Conservation (phyloP, 2,888 invertebrate genomes). For the Apamea anceps region DNA sequence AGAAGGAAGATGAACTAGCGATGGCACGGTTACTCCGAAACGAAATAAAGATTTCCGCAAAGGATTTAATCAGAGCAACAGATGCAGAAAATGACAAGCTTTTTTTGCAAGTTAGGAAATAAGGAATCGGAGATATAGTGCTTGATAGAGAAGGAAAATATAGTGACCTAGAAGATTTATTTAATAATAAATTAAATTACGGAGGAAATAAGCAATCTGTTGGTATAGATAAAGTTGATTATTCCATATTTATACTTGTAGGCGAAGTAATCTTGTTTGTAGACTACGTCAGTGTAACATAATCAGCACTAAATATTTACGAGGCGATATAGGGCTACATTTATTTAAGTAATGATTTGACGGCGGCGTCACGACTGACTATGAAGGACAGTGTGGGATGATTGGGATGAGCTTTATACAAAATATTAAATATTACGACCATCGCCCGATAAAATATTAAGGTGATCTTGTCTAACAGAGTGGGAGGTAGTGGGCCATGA, state of each 20-base stretch:
- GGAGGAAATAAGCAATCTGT: neutral
- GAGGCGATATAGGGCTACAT: slow-evolving; percentile 12
- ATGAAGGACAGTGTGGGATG: neutral
- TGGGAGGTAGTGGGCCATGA: neutral
- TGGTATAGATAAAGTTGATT: slow-evolving; percentile 18
- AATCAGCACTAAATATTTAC: slow-evolving; percentile 43
- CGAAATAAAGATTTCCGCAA: slow-evolving; percentile 48
- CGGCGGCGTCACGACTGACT: neutral
- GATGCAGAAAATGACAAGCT: slow-evolving; percentile 40
- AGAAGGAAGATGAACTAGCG: slow-evolving; percentile 20
- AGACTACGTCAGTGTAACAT: neutral
- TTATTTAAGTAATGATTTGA: slow-evolving; percentile 16
- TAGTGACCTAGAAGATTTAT: neutral
- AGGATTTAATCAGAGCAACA: slow-evolving; percentile 61
- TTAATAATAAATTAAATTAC: neutral
- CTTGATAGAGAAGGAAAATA: neutral
- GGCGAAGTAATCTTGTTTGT: neutral
- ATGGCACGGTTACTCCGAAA: slow-evolving; percentile 29
- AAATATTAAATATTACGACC: slow-evolving; percentile 14
- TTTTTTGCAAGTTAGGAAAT: slow-evolving; percentile 27
- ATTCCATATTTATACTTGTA: neutral
- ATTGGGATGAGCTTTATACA: neutral
- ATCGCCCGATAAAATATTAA: slow-evolving; percentile 1
- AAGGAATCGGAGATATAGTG: slow-evolving; percentile 24
- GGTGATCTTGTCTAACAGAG: neutral